Base-by-base conservation (phyloP, 2,797 vertebrate genomes). In the Ctenopoma multispine region DNA sequence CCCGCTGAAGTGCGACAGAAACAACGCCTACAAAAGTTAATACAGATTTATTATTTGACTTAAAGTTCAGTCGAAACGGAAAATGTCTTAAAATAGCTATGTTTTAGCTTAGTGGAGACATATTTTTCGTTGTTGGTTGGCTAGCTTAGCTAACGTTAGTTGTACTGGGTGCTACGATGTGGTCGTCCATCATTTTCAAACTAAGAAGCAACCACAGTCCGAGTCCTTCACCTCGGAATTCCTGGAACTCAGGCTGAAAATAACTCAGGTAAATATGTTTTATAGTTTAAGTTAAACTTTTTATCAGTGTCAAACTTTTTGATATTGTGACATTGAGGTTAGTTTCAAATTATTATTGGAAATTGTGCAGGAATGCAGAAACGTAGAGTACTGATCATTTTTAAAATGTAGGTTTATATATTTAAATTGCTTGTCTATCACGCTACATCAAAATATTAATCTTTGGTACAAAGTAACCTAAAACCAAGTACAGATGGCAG, bases 1-100 rank as follows among this genome's bases (percentile, higher is more conserved):
- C 18, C 27, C 66, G 59, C 72, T 72, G 63, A 63, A 73, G 63
- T 12, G 31, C 62, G 63, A 70, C 44, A 68, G 17, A 65, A 63
- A 51, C 43, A 51, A 58, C 23, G 13, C 2, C 10, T 9, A 2
- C 21, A 69, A 47, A 76, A 18, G 55, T 44, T 41, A 70, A 62
- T 44, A 11, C 5, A 40, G 3, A 12, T 64, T 41, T 34, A 21
- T 44, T 0, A 20, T 12, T 15, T 36, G 5, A 50, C 1, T n/a
- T 17, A 64, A 75, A 27, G 5, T 53, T 65, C 0, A 24, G 24
- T 6, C 10, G 15, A 57, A 2, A 11, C 5, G 43, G 2, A 38
- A 14, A 15, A 10, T 41, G 8, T 27, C 2, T 13, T 10, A 0
- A 1, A 5, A 1, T 4, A 14, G 2, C 1, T 1, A 1, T 10